These are phyloP conservation scores for Nymphalis io DNA, from an alignment of 1,140 invertebrate genomes.

Conservation along the genomic window DNA sequence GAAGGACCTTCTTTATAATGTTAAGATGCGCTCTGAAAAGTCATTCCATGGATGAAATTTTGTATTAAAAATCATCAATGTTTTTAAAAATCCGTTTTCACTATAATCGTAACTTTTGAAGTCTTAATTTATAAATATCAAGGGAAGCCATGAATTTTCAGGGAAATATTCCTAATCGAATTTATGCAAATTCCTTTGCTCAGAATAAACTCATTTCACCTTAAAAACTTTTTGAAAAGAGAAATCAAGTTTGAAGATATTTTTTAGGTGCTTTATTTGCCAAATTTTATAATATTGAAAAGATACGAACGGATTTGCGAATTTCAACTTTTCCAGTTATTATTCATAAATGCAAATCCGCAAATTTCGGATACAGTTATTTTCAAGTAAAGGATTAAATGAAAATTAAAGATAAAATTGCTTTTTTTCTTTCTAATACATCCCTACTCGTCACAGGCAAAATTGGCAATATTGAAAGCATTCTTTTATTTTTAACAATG, in stretches of 20 bases:
- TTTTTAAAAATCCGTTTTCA: no score
- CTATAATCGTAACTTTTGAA: background rate
- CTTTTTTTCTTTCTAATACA: constrained; percentile 47
- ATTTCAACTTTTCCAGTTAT: constrained; percentile 72
- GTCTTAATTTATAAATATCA: background rate
- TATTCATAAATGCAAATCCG: constrained; percentile 77
- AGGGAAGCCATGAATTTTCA: background rate
- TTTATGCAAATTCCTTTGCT: constrained; percentile 27
- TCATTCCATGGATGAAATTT: no score
- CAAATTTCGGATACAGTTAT: constrained; percentile 65
- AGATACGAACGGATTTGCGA: constrained; percentile 58
- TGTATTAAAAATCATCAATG: no score
- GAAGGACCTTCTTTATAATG: no score
- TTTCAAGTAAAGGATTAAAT: constrained; percentile 31
- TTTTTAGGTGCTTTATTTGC: constrained; percentile 56
- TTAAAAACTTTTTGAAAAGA: constrained; percentile 34
- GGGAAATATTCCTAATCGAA: constrained; percentile 23
- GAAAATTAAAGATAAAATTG: constrained; percentile 14
- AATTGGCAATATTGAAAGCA: background rate
- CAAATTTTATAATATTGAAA: constrained; percentile 64
- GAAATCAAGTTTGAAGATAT: constrained; percentile 36
- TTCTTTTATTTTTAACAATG: background rate
- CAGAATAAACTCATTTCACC: constrained; percentile 31
- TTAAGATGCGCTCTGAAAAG: no score
- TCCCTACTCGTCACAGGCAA: background rate